Percentiles rank a stretch among this genome's conserved stretches.
Evolutionary conservation across 2,113 vertebrate genomes (phyloP).

Genomic region (Spilogale gracilis): DNA sequence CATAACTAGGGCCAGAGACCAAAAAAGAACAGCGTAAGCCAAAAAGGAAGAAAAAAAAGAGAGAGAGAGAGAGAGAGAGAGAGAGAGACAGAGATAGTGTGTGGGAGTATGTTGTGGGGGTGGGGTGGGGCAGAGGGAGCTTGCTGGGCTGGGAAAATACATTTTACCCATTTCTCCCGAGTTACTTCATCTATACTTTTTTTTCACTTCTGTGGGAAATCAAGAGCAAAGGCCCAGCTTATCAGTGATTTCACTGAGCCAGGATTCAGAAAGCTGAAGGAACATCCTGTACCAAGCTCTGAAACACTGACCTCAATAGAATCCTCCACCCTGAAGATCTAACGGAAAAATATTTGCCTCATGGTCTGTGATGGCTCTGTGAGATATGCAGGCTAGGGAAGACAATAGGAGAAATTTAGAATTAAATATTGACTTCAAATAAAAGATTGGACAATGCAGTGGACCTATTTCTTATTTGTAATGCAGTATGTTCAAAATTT

Average conservation of each 20-base stretch:
- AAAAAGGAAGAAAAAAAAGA: conserved; percentile 68
- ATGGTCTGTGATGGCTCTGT: conserved; percentile 40
- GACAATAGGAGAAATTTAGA: conserved; percentile 26
- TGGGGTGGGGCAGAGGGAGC: neutral
- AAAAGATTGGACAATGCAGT: conserved; percentile 23
- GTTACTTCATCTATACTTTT: conserved; percentile 58
- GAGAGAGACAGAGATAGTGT: conserved; percentile 48
- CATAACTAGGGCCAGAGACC: conserved; percentile 85
- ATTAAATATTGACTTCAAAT: conserved; percentile 36
- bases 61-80: conserved; percentile 15
- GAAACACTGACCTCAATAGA: conserved; percentile 76
- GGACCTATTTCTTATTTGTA: neutral
- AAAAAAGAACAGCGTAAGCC: conserved; percentile 83
- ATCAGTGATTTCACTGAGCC: conserved; percentile 77
- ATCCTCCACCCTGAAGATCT: conserved; percentile 69
- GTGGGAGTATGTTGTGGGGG: conserved; percentile 58
- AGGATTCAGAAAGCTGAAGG: conserved; percentile 76
- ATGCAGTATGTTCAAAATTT: neutral
- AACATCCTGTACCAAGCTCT: conserved; percentile 77
- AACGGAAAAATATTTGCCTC: conserved; percentile 69
- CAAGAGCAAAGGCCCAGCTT: conserved; percentile 73
- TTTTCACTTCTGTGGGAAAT: conserved; percentile 79
- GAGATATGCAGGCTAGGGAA: conserved; percentile 45
- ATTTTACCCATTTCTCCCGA: conserved; percentile 76
- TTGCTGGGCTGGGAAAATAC: conserved; percentile 72